Base-by-base conservation (phyloP, 2,888 invertebrate species). In the Cremastobaeus sp. region DNA sequence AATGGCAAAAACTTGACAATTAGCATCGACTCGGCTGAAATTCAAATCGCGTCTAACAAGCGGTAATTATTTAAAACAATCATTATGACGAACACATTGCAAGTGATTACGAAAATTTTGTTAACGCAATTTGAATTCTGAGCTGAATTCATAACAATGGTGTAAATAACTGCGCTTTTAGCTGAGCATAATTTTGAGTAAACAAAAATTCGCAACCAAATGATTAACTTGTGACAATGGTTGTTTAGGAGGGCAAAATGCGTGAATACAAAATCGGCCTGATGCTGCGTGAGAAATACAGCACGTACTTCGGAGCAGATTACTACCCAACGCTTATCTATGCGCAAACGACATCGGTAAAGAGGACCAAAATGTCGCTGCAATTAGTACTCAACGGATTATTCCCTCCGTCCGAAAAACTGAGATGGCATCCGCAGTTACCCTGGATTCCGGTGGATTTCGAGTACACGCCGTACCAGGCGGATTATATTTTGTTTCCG, bases 401-500 rank as follows among this genome's bases (percentile, higher is more conserved):
- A 69, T 91, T 88, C 81, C 89, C 89, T n/a, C 88, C 89, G 9
- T 77, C 79, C 6, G 80, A 79, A 28, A 74, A 77, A 35, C 88
- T 89, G 66, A 77, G 77, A 30, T 89, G 89, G 89, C 88, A 88
- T 78, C 72, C 81, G 1, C 76, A 82, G 52, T 74, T 90, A 34
- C 77, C 80, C 21, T 91, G 91, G 91, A 89, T 89, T 78, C 91
- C 91, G 0, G 88, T 90, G 20, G 90, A 90, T 17, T 89, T 90
- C 1, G 89, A 89, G 77, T 89, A 89, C 8, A 80, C 85, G 28
- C 90, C 90, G 0, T 76, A 81, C 21, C 69, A 79, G 0, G 45
- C 79, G 30, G 90, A 90, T 77, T 76, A 79, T 62, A 77, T 86
- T 45, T 75, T 86, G 11, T 85, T 84, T 74, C 79, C 85, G 11